phyloP scores from a whole-genome alignment of 2,797 vertebrate genomes.

The Anas bahamensis region DNA sequence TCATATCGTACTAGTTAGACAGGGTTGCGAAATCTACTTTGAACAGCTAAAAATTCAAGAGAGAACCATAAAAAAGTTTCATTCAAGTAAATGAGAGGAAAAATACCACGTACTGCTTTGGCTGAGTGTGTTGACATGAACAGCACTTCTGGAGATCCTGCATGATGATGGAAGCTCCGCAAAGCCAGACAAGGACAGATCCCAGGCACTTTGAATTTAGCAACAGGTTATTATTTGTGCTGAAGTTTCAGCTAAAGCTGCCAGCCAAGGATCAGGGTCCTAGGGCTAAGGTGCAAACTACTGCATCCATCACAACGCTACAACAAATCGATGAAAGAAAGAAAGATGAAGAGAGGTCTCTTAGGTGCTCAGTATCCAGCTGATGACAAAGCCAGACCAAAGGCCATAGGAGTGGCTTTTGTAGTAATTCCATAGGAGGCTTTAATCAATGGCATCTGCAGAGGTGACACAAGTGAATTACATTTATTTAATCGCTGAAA shows the following conservation, averaged over 20 bases:
- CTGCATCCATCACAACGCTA: constrained; percentile 2
- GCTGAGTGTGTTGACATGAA: neutral
- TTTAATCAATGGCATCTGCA: constrained; percentile 4
- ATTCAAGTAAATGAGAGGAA: neutral
- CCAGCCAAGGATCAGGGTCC: neutral
- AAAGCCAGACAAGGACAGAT: constrained; percentile 10
- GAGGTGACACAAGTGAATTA: neutral
- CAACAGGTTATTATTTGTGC: neutral
- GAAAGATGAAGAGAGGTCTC: neutral
- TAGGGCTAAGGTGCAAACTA: neutral
- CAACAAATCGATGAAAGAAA: neutral
- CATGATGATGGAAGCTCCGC: neutral
- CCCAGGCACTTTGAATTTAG: neutral
- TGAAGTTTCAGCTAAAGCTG: neutral
- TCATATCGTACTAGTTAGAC: neutral
- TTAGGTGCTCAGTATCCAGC: neutral
- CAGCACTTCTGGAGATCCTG: neutral
- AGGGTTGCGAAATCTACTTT: neutral
- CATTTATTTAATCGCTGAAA: neutral
- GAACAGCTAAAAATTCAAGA: neutral
- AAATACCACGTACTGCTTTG: neutral
- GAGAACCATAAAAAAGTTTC: neutral
- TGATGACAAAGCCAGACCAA: constrained; percentile 9
- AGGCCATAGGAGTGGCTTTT: neutral
- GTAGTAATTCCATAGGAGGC: neutral